These are phyloP conservation scores for Teleiodes luculella DNA, from an alignment of 2,888 invertebrate genomes.

Conservation along the genomic window DNA sequence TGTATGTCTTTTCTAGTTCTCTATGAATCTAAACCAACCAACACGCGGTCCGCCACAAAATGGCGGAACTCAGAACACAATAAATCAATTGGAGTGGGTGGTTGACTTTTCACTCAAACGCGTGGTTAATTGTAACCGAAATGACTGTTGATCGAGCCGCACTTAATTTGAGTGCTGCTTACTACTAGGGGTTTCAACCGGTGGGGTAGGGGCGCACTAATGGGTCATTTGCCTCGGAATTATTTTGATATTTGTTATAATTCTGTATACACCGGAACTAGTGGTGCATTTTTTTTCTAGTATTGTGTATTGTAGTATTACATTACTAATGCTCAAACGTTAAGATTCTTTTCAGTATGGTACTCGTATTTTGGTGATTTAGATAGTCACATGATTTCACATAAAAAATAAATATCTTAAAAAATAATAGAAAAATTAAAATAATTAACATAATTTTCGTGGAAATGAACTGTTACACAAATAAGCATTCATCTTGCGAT, in stretches of 20 bases:
- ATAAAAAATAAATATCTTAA: too few relatives aligned
- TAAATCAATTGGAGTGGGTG: constrained; percentile 79
- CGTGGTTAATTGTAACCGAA: constrained; percentile 79
- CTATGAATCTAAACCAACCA: constrained; percentile 32
- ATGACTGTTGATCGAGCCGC: constrained; percentile 78
- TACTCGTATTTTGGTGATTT: too few relatives aligned
- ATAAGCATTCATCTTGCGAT: too few relatives aligned
- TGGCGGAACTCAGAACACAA: constrained; percentile 74
- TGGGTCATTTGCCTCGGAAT: constrained; percentile 65
- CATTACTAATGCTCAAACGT: constrained; percentile 27
- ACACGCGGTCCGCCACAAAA: constrained; percentile 64
- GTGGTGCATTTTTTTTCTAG: constrained; percentile 41
- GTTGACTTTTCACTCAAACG: constrained; percentile 79
- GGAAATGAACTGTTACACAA: too few relatives aligned
- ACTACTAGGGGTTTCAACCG: constrained; percentile 46
- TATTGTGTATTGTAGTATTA: background rate
- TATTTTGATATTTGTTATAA: constrained; percentile 62
- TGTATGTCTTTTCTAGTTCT: constrained; percentile 35
- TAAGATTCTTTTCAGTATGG: background rate
- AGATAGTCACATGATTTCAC: too few relatives aligned
- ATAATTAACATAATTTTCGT: too few relatives aligned
- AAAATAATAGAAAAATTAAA: too few relatives aligned
- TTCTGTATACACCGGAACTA: constrained; percentile 56
- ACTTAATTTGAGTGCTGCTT: constrained; percentile 78
- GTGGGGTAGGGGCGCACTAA: constrained; percentile 47